Evolutionary conservation across 2,797 vertebrate species (phyloP).

Genomic region (Pipistrellus pipistrellus): DNA sequence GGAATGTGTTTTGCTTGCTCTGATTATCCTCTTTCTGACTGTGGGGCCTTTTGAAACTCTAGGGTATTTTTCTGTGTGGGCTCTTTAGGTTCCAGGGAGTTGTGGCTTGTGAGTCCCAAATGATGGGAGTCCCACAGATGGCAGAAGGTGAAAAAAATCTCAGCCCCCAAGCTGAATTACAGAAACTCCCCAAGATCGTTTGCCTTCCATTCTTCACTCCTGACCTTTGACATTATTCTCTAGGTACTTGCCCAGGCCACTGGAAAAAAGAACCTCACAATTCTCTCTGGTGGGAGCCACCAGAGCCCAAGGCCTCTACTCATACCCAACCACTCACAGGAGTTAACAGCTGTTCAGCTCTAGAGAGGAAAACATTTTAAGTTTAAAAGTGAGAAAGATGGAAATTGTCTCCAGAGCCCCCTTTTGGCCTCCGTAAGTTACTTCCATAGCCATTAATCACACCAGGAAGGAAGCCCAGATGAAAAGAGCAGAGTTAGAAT

Average conservation of each 20-base stretch:
- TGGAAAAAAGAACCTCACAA: not conserved
- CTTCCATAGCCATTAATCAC: not conserved
- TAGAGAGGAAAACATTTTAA: slow-evolving; percentile 6
- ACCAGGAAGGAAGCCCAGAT: not conserved
- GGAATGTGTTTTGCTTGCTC: slow-evolving; percentile 13
- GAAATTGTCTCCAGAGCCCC: not conserved
- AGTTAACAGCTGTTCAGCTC: not conserved
- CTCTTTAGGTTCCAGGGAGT: not conserved
- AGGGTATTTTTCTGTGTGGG: not conserved
- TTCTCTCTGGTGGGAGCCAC: not conserved
- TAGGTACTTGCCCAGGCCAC: not conserved
- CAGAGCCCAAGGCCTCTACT: not conserved
- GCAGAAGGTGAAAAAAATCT: not conserved
- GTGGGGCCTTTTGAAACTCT: not conserved
- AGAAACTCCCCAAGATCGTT: not conserved
- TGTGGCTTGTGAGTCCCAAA: not conserved
- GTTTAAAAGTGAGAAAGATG: not conserved
- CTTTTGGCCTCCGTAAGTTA: not conserved
- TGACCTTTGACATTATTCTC: slow-evolving; percentile 9
- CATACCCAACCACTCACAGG: not conserved
- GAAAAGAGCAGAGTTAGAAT: not conserved
- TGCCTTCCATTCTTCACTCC: not conserved
- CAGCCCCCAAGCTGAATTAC: not conserved
- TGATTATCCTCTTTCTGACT: not conserved
- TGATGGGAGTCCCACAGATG: not conserved